Base-by-base conservation (phyloP, 2,113 vertebrate species). In the Nerophis ophidion region DNA sequence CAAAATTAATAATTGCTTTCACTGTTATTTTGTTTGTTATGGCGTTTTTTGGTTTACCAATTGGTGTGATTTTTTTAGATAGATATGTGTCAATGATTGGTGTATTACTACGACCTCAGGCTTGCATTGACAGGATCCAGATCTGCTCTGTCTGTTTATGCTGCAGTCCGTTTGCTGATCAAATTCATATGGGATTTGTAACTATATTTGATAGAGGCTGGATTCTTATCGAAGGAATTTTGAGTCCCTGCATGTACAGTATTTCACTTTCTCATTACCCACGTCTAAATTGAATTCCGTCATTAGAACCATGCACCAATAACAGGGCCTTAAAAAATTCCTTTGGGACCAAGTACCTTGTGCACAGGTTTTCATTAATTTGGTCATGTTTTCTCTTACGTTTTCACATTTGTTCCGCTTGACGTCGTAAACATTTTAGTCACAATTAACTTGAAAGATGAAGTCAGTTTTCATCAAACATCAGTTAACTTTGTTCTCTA, bases 341-440 rank as follows among this genome's bases (percentile, higher is more conserved):
- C 10, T n/a, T 8, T 34, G 15, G 8, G 51, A 34, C 33, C 33
- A 35, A 33, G 34, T 34, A 55, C 15, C 35, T 40, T 33, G n/a
- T 33, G 45, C 53, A 48, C 33, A 13, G 12, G 1, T 4, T 59
- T 66, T 44, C 38, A 16, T 51, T 15, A 13, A 57, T 36, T 51
- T 51, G 55, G 14, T 17, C 11, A n/a, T 35, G 26, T 59, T 60
- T 55, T 38, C 34, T 60, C 44, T 35, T 60, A 8, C 17, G 26
- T 33, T 34, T 48, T 60, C 15, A 60, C n/a, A 60, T 48, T 35
- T 48, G 33, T 60, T 60, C 46, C 15, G 36, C 45, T 60, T 12
- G 33, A 60, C n/a, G 46, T 48, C 6, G 46, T 58, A 60, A 60
- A 60, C 58, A 48, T 17, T 60, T 60, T 60, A 60, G 15, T 48